Evolutionary conservation across 1,140 invertebrate genomes (phyloP), one percentile per base, ranked within the genome.

Genomic region (Pseudomyrmex concolor): DNA sequence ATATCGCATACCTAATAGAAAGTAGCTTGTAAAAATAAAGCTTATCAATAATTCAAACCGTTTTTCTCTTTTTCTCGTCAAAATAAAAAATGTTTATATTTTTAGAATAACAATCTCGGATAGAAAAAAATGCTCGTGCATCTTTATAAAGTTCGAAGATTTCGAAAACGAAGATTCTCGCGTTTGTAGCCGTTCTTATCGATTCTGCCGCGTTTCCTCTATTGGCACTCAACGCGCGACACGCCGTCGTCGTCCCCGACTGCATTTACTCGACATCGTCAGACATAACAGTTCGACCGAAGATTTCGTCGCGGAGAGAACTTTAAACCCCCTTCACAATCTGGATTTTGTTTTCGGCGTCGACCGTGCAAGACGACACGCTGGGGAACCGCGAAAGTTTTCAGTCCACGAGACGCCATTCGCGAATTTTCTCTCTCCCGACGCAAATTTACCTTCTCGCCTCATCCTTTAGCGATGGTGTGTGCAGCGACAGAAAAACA

Each of bases 321-420:
- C 64, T 87, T 88, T 88, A 50, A 80, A 82, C 83, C 83, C 67
- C 68, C 57, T 55, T 84, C 72, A 72, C 85, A 87, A 83, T 86
- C 68, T 74, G 19, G 83, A 88, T 88, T 87, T 88, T 88, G 86
- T 88, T 88, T 88, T 88, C 83, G 83, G 64, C 83, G 51, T 72
- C 70, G 55, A 43, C n/a, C 68, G 68, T 72, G 66, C 59, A 68
- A 54, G 10, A 83, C 76, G 70, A 64, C 76, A 78, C 84, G 54
- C 45, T 60, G 17, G 74, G 45, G 71, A 86, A 83, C 84, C 84
- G 60, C 80, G 80, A 43, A 88, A 88, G 74, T 88, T 88, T 88
- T 50, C 86, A 64, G 86, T 77, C 86, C 83, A 0, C 50, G 51
- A 45, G 86, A 84, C 86, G 86, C 86, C 86, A 67, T 50, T 71